Evolutionary conservation across 2,888 invertebrate genomes (phyloP).

Genomic region (Mimumesa dahlbomi): DNA sequence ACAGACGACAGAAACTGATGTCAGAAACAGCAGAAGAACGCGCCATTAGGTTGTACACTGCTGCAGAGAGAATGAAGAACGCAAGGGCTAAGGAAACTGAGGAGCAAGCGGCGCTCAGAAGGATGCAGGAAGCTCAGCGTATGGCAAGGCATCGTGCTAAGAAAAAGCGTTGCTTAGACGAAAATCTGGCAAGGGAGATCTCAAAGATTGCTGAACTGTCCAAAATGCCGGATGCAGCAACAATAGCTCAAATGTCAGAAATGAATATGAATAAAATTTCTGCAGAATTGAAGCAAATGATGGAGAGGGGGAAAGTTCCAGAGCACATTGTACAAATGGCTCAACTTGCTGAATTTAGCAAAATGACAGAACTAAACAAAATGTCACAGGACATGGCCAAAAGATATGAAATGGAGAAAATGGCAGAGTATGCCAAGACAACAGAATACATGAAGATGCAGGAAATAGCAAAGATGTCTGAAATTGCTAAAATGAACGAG

Average conservation of each 20-base stretch:
- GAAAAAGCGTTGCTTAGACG: slow-evolving; percentile 78
- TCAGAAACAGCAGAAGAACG: slow-evolving; percentile 77
- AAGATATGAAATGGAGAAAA: slow-evolving; percentile 78
- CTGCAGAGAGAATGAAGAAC: slow-evolving; percentile 78
- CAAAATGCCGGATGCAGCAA: slow-evolving; percentile 77
- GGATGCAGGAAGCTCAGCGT: slow-evolving; percentile 78
- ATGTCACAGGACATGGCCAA: slow-evolving; percentile 79
- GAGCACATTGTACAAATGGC: slow-evolving; percentile 80
- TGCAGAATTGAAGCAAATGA: slow-evolving; percentile 79
- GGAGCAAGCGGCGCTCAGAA: slow-evolving; percentile 76
- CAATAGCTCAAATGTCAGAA: slow-evolving; percentile 78
- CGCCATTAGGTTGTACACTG: slow-evolving; percentile 71
- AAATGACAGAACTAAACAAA: slow-evolving; percentile 77
- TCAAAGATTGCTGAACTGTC: slow-evolving; percentile 78
- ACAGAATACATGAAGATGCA: slow-evolving; percentile 79
- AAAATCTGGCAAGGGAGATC: slow-evolving; percentile 77
- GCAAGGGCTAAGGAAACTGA: slow-evolving; percentile 77
- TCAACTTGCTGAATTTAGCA: slow-evolving; percentile 78
- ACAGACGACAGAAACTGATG: slow-evolving; percentile 67
- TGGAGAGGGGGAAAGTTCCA: slow-evolving; percentile 79
- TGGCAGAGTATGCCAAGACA: slow-evolving; percentile 78
- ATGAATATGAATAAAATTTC: slow-evolving; percentile 80
- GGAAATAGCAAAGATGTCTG: slow-evolving; percentile 77
- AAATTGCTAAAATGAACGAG: slow-evolving; percentile 77
- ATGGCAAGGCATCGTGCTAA: slow-evolving; percentile 79